Base-by-base conservation (phyloP, 2,888 invertebrate species). In the Morpho deidamia region DNA sequence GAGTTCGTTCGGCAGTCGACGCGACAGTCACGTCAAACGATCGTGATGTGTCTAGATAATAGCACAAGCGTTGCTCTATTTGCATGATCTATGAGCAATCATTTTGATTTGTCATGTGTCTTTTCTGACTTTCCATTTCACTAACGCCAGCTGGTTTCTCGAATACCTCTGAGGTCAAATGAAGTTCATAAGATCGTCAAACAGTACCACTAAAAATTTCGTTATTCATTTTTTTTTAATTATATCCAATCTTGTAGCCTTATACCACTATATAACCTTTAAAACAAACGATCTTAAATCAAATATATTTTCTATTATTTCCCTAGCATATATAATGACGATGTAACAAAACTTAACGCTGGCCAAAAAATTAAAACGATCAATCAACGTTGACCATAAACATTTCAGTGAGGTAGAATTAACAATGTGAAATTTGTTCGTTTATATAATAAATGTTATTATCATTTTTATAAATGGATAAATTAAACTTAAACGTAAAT, bases 41-140 rank as follows among this genome's bases (percentile, higher is more conserved):
- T 74, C 69, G 70, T 74, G 72, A 74, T 70, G 67, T 67, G 65
- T 74, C 69, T 68, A 74, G 66, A 71, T 74, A 71, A 74, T 74
- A 67, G 62, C 62, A 68, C 70, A 65, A 67, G 67, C 63, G 67
- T 68, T 67, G 66, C 71, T 74, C 72, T 69, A 71, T 71, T 70
- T 72, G 72, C 69, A 69, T 66, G 68, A 70, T 70, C 69, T 68
- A 69, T 67, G 67, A 70, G 66, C 69, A 68, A 71, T 71, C 68
- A 70, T 61, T 59, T 65, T 62, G 60, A 68, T 71, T 71, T 67
- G 64, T 66, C 61, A 64, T 66, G 60, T 69, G 63, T 62, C 64
- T 60, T 66, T 68, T 69, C 55, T 66, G 61, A 74, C 74, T 78
- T 76, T 77, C 74, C 71, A 64, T 72, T 70, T 71, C 67, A 65